phyloP scores from a whole-genome alignment of 2,113 vertebrate species.

The Puma concolor region DNA sequence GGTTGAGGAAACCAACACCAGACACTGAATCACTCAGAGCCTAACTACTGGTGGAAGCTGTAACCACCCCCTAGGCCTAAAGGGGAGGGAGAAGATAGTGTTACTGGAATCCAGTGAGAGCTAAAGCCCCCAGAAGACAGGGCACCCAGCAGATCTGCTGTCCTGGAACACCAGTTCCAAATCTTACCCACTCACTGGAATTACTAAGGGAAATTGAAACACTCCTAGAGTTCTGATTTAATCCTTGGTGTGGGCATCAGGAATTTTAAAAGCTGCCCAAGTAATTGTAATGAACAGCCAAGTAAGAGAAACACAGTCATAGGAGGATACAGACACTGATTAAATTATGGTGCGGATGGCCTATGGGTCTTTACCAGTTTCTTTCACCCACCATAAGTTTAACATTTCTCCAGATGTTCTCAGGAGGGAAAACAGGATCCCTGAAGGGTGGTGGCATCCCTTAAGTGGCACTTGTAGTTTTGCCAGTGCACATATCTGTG shows the following conservation, averaged over 20 bases:
- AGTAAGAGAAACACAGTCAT: neutral
- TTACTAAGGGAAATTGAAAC: neutral
- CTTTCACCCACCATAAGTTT: neutral
- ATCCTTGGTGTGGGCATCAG: neutral
- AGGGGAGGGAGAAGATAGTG: neutral
- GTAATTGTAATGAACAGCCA: neutral
- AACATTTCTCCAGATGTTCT: neutral
- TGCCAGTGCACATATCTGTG: too few relatives aligned
- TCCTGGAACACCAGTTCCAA: neutral
- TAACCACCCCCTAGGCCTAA: neutral
- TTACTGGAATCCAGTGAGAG: neutral
- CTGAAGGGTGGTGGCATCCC: neutral
- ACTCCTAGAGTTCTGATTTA: neutral
- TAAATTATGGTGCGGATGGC: neutral
- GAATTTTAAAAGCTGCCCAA: neutral
- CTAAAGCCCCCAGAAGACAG: accelerated
- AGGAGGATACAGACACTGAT: neutral
- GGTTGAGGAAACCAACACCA: neutral
- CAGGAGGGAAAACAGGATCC: neutral
- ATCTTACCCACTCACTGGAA: neutral
- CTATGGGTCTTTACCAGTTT: neutral
- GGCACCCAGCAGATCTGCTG: neutral
- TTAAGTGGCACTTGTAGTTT: neutral
- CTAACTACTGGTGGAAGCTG: neutral
- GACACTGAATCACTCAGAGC: neutral